phyloP scores from a whole-genome alignment of 1,140 invertebrate species.

The Drosophila mojavensis region DNA sequence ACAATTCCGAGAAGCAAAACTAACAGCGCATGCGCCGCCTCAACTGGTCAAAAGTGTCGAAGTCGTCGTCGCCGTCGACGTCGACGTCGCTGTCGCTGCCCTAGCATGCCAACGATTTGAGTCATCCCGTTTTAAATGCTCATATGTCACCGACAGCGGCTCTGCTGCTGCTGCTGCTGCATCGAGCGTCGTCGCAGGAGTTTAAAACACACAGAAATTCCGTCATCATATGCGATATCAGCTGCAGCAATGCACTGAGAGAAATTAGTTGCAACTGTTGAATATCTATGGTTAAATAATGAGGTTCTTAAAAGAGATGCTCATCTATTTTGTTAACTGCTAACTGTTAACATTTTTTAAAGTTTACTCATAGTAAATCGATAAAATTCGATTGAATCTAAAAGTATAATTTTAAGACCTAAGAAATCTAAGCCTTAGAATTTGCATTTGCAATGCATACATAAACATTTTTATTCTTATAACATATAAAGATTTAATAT shows the following conservation, averaged over 20 bases:
- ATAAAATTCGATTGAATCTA: too few species aligned
- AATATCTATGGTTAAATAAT: neutral
- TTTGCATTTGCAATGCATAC: too few species aligned
- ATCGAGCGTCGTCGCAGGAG: constrained; percentile 22
- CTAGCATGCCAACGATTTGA: constrained; percentile 17
- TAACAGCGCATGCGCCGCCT: constrained; percentile 41
- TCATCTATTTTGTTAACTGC: too few species aligned
- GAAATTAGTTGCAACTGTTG: neutral
- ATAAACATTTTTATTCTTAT: too few species aligned
- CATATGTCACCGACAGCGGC: constrained; percentile 23
- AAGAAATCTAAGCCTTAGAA: too few species aligned
- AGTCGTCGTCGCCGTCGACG: constrained; percentile 10
- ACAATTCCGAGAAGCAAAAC: constrained; percentile 45
- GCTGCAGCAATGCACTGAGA: constrained; percentile 24
- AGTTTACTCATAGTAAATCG: too few species aligned
- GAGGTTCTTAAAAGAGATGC: too few species aligned
- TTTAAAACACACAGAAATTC: constrained; percentile 16
- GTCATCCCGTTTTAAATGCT: constrained; percentile 9
- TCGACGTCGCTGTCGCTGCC: constrained; percentile 8
- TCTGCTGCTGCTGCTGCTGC: neutral
- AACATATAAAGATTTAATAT: too few species aligned
- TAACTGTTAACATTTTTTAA: too few species aligned
- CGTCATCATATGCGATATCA: constrained; percentile 19
- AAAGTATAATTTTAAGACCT: too few species aligned
- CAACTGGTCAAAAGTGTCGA: constrained; percentile 1